Base-by-base conservation (phyloP, 2,797 vertebrate genomes). In the Luscinia megarhynchos region DNA sequence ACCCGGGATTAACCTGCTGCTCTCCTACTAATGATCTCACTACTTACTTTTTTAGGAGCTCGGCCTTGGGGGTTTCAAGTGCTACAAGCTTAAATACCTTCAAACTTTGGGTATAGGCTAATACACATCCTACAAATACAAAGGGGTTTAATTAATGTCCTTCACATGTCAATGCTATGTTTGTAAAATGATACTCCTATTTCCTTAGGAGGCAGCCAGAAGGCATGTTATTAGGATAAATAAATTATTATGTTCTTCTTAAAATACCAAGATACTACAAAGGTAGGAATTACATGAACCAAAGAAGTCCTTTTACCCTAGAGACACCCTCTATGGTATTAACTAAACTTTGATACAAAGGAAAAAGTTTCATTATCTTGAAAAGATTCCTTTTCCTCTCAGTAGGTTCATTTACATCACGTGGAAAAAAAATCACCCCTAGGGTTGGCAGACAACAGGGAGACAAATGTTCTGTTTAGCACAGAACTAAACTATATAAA, bases 1-100 rank as follows among this genome's bases (percentile, higher is more conserved):
- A 21, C 59, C 17, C 24, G 19, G 54, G 78, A 94, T 90, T 90
- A 92, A 84, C 78, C 55, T 86, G 62, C 66, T 64, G 59, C 70
- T 79, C 88, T 76, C 75, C 51, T 17, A 29, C 59, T 76, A 32
- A 58, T 38, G 43, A 87, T 54, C 61, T 87, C 82, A 36, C n/a
- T 27, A 1, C 21, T 48, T 29, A 21, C 46, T 54, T 50, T 30
- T 74, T 38, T 6, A 51, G 59, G 54, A 91, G 64, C 51, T 79
- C 75, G 64, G 23, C 46, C 29, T 16, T 29, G 17, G 30, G 24
- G 6, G 22, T 30, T 94, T 75, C 63, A 79, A 73, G 22, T 3
- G 29, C 59, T 40, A 50, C 27, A 66, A 48, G 48, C 27, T 62
- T 68, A 78, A 75, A 68, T 12, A 59, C 29, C 51, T 90, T 58